Conservation (phyloP, 2,888 invertebrate species). For the Platycheirus albimanus region DNA sequence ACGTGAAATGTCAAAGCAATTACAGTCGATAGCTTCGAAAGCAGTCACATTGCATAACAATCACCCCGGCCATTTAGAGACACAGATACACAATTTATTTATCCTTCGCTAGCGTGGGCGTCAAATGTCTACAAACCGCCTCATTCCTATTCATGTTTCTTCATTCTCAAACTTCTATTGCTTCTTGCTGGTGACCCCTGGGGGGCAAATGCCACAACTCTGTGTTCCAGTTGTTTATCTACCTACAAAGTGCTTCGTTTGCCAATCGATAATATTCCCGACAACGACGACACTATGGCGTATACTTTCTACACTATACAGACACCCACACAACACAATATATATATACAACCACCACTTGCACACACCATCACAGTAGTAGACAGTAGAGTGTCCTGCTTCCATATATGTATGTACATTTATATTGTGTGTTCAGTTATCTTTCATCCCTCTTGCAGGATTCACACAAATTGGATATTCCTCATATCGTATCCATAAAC, state of each 20-base stretch:
- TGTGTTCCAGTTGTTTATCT: conserved; percentile 60
- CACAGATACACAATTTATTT: conserved; percentile 50
- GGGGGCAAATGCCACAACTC: conserved; percentile 47
- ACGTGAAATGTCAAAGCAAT: conserved; percentile 73
- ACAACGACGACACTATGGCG: conserved; percentile 44
- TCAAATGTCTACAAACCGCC: conserved; percentile 60
- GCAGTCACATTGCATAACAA: conserved; percentile 68
- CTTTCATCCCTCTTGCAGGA: conserved; percentile 71
- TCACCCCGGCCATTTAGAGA: conserved; percentile 59
- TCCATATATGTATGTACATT: conserved; percentile 24
- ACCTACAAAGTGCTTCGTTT: conserved; percentile 54
- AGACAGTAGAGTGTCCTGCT: conserved; percentile 50
- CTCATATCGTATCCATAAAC: conserved; percentile 69
- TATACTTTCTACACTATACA: not conserved
- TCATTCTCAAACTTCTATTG: conserved; percentile 1
- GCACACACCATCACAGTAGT: conserved; percentile 22
- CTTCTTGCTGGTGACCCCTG: conserved; percentile 32
- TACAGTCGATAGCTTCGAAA: conserved; percentile 55
- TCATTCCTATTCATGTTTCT: conserved; percentile 19
- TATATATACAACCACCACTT: not conserved
- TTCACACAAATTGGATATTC: conserved; percentile 73
- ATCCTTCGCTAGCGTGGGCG: conserved; percentile 55
- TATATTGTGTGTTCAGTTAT: conserved; percentile 64
- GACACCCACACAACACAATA: not conserved
- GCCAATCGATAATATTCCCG: conserved; percentile 69